Percentiles rank a stretch among this genome's conserved stretches.
These are phyloP conservation scores for Cynoglossus semilaevis DNA, from an alignment of 2,113 vertebrate species.

Conservation along the genomic window DNA sequence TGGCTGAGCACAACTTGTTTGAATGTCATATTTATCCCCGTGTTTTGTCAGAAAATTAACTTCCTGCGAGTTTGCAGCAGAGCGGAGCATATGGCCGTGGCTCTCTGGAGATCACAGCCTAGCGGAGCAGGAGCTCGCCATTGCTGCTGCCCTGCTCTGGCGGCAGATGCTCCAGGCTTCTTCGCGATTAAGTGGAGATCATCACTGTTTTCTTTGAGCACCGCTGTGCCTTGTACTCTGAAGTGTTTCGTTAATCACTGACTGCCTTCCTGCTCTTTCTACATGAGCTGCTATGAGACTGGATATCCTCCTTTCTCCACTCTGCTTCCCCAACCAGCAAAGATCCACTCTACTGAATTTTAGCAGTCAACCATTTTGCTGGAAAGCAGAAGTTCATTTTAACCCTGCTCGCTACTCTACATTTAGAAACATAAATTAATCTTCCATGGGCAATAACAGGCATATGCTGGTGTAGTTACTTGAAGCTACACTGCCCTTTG, in stretches of 20 bases:
- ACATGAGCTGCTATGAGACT: constrained; percentile 99
- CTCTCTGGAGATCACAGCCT: constrained; percentile 99
- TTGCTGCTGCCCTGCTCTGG: constrained; percentile 90
- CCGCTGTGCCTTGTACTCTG: constrained; percentile 99
- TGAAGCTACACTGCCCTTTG: too few relatives aligned
- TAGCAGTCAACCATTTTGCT: constrained; percentile 72
- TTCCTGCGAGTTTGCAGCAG: constrained; percentile 96
- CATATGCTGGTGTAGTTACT: too few relatives aligned
- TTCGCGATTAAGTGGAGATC: constrained; percentile 99
- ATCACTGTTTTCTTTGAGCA: constrained; percentile 99
- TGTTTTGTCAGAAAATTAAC: constrained; percentile 99
- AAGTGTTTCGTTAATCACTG: constrained; percentile 99
- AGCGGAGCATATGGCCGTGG: constrained; percentile 99
- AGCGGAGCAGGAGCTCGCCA: constrained; percentile 98
- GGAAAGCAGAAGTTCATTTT: constrained; percentile 57
- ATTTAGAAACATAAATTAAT: too few relatives aligned
- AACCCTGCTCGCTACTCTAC: constrained; percentile 25
- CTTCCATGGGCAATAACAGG: too few relatives aligned
- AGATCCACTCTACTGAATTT: constrained; percentile 88
- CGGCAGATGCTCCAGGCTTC: constrained; percentile 99
- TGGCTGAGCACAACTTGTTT: constrained; percentile 99
- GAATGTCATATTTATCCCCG: constrained; percentile 99
- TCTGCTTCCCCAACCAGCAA: constrained; percentile 73
- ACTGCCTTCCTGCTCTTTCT: constrained; percentile 87
- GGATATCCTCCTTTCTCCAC: constrained; percentile 81